Evolutionary conservation across 2,888 invertebrate species (phyloP).

Genomic region (Drosophila vallismaia): DNA sequence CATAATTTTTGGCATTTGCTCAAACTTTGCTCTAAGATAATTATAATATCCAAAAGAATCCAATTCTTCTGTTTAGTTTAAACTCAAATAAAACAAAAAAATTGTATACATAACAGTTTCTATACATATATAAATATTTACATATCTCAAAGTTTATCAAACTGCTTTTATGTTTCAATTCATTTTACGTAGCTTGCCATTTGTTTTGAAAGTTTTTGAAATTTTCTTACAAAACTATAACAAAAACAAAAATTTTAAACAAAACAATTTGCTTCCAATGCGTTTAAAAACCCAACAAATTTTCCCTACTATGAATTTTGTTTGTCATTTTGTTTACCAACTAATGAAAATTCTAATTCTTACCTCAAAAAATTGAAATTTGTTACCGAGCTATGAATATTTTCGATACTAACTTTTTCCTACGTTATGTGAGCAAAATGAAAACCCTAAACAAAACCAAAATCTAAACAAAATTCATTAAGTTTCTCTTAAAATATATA

Average conservation of each 20-base stretch:
- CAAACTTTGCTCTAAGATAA: slow-evolving; percentile 50
- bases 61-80: slow-evolving; percentile 52
- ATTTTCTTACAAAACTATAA: slow-evolving; percentile 52
- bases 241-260: slow-evolving; percentile 28
- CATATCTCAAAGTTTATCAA: slow-evolving; percentile 40
- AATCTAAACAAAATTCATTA: slow-evolving; percentile 68
- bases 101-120: slow-evolving; percentile 59
- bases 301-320: slow-evolving; percentile 70
- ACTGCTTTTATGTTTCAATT: slow-evolving; percentile 51
- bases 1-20: slow-evolving; percentile 76
- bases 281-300: slow-evolving; percentile 37
- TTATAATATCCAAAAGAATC: slow-evolving; percentile 8
- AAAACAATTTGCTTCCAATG: slow-evolving; percentile 60
- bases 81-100: slow-evolving; percentile 43
- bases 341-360: slow-evolving; percentile 9
- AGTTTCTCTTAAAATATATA: slow-evolving; percentile 47
- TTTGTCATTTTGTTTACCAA: slow-evolving; percentile 60
- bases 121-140: slow-evolving; percentile 55
- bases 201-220: slow-evolving; percentile 64
- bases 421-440: slow-evolving; percentile 48
- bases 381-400: slow-evolving; percentile 57
- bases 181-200: slow-evolving; percentile 72
- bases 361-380: slow-evolving; percentile 12
- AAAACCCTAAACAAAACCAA: slow-evolving; percentile 30
- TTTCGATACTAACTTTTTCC: slow-evolving; percentile 23